Evolutionary conservation across 2,888 invertebrate genomes (phyloP), one percentile per base, ranked within the genome.

Genomic region (Microctonus hyperodae): DNA sequence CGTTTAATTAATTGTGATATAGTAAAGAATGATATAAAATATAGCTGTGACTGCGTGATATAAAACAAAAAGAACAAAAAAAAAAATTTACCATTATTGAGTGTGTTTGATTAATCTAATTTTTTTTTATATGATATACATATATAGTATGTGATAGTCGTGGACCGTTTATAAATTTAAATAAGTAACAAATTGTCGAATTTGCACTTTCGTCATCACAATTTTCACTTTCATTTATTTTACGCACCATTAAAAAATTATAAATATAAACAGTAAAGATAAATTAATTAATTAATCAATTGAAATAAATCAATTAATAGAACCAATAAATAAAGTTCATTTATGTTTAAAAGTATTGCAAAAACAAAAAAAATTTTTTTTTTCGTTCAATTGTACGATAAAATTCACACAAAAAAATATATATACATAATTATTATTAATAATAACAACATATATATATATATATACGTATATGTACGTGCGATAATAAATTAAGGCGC

Each of bases 1-100:
- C 78, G 79, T 79, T 81, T 79, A 72, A 81, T 80, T 81, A 72
- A 81, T 80, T 82, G 82, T 82, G 82, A 81, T 81, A 81, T 77
- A 77, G 76, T 64, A 78, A 20, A 44, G 16, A 20, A 44, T 44
- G 44, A 44, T 44, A 44, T 44, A 77, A 81, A 76, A 64, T 67
- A 65, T 75, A 76, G 76, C 76, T 81, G 76, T 81, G 80, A 79
- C 71, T 73, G 69, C 68, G 69, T 67, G 69, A 65, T 65, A 72
- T 9, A 65, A 65, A 10, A 62, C 22, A 64, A 57, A 68, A 68
- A 56, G 50, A 56, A 56, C 58, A 73, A 73, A 70, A 72, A 13
- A 37, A 37, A 37, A 37, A 37, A 37, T 5, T 37, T 7, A n/a
- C n/a, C n/a, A n/a, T 28, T 28, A 5, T 28, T 6, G 20, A 44